Percentiles rank a stretch among this genome's conserved stretches.
phyloP scores from a whole-genome alignment of 92 coral and sea anemone genomes.

The Bergia sp. region DNA sequence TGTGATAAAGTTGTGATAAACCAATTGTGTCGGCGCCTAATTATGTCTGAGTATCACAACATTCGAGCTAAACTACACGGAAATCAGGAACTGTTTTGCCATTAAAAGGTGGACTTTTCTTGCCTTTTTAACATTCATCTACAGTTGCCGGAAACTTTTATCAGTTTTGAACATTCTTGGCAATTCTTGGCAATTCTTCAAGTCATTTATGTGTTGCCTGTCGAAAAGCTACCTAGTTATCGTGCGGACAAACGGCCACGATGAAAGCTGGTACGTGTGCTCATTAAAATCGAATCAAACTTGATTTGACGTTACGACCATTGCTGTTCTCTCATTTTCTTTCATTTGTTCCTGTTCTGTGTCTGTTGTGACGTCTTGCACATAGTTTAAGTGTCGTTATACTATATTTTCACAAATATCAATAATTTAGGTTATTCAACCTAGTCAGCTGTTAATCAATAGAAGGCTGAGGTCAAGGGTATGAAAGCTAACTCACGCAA shows the following conservation, averaged over 20 bases:
- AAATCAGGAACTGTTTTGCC: neutral
- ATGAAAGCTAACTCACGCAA: neutral
- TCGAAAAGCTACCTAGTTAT: neutral
- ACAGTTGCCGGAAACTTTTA: neutral
- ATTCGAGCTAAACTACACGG: neutral
- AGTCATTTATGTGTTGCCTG: neutral
- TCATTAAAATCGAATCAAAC: neutral
- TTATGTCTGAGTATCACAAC: neutral
- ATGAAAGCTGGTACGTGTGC: neutral
- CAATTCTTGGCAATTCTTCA: slow-evolving; percentile 3
- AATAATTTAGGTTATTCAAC: neutral
- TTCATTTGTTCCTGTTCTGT: neutral
- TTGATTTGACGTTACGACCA: neutral
- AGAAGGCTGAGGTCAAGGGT: neutral
- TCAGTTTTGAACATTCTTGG: neutral
- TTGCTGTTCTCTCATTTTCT: neutral
- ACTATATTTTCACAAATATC: neutral
- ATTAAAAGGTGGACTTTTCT: neutral
- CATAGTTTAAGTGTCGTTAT: neutral
- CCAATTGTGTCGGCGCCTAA: neutral
- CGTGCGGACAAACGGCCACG: neutral
- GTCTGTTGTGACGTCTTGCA: neutral
- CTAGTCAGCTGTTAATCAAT: neutral
- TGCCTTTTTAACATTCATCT: slow-evolving; percentile 1
- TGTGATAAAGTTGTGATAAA: neutral